Base-by-base conservation (phyloP, 2,888 invertebrate genomes). In the Aspidiotus destructor region DNA sequence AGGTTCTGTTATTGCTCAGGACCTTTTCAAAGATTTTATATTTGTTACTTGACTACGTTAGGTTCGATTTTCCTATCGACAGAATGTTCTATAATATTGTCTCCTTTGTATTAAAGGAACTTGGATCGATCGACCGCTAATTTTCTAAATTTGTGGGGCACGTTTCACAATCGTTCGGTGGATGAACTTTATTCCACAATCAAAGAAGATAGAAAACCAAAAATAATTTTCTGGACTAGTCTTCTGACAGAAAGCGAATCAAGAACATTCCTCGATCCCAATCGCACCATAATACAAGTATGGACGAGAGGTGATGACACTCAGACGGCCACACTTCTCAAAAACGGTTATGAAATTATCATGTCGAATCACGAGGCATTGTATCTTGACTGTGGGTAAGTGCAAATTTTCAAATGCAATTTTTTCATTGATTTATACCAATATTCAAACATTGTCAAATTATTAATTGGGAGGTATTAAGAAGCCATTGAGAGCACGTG, bases 251-350 rank as follows among this genome's bases (percentile, higher is more conserved):
- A 86, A 62, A 81, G 79, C 69, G 80, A 82, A n/a, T 83, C 85
- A 73, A 82, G 83, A 7, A 76, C 85, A 17, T 85, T 83, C 76
- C 77, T 92, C 60, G 81, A 87, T 74, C 86, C 87, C 41, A 79
- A 83, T 7, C 85, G 87, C 16, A 92, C 92, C 75, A 88, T 90
- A 64, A 86, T 92, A 73, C 91, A 89, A 80, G 83, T 91, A 40
- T 91, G 90, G 91, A 89, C 89, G 0, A 84, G 81, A 0, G 86
- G 84, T 0, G 72, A 74, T 0, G 88, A 90, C 74, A 76, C 80
- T 0, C 84, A 85, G 72, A 81, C 89, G 55, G 77, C 79, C 10
- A 83, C 86, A 63, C 79, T 93, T 0, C 77, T 92, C 2, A 78
- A 84, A 62, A 86, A 86, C 70, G 87, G 87, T 10, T 92, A 86